These are phyloP conservation scores for Halictus quadricinctus DNA, from an alignment of 2,888 invertebrate species.

Conservation along the genomic window DNA sequence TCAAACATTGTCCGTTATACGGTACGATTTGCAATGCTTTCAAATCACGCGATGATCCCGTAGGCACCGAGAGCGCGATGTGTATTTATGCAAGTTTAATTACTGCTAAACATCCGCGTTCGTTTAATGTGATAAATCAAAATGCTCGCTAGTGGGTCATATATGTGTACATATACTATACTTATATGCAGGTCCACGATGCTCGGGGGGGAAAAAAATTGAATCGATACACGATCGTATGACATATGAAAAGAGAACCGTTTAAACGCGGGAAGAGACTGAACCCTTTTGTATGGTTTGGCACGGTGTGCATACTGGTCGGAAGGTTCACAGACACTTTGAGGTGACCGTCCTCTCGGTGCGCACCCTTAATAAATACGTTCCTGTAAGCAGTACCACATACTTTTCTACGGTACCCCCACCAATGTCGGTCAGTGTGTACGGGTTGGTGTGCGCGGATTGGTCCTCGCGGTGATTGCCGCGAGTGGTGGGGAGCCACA, in stretches of 20 bases:
- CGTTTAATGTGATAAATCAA: neutral
- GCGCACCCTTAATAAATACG: constrained; percentile 59
- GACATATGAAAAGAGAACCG: constrained; percentile 42
- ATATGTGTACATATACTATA: neutral
- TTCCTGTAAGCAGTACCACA: constrained; percentile 64
- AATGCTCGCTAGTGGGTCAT: neutral
- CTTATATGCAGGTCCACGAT: neutral
- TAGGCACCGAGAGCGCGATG: constrained; percentile 14
- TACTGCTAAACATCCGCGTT: constrained; percentile 9
- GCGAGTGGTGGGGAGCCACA: constrained; percentile 59
- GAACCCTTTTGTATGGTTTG: constrained; percentile 45
- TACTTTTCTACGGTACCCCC: constrained; percentile 69
- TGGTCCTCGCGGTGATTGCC: constrained; percentile 61
- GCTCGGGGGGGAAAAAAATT: neutral
- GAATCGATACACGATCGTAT: constrained; percentile 36
- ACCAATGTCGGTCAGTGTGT: constrained; percentile 56
- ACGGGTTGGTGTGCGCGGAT: constrained; percentile 67
- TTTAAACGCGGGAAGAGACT: constrained; percentile 48
- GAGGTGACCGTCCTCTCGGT: constrained; percentile 54
- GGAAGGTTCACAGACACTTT: constrained; percentile 46
- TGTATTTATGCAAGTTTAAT: constrained; percentile 11
- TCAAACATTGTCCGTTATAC: neutral
- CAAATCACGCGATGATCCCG: neutral
- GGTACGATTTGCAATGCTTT: constrained; percentile 2
- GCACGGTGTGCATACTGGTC: constrained; percentile 31